These are phyloP conservation scores for Scomber japonicus DNA, from an alignment of 2,113 vertebrate genomes.

Conservation along the genomic window DNA sequence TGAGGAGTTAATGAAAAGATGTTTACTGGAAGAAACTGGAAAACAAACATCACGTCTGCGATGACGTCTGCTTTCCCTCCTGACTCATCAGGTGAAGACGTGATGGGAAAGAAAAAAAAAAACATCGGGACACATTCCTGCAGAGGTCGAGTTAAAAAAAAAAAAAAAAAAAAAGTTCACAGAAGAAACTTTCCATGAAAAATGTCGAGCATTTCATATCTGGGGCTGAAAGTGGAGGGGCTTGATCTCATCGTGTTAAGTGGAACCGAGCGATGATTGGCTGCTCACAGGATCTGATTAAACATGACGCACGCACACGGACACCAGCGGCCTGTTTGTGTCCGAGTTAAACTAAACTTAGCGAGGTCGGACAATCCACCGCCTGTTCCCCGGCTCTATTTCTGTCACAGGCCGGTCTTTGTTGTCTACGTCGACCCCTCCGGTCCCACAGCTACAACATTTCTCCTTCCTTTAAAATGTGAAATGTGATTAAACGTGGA, in stretches of 20 bases:
- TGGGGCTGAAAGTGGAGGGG: neutral
- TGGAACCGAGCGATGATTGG: conserved; percentile 9
- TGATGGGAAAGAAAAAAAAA: no score
- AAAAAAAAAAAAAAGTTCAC: no score
- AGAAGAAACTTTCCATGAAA: no score
- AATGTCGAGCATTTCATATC: no score
- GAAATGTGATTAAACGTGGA: conserved; percentile 42
- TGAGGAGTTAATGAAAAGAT: no score
- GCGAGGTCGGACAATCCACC: conserved; percentile 10
- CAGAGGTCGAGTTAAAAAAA: no score
- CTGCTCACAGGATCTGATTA: conserved; percentile 33
- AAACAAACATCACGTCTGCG: no score
- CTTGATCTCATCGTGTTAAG: neutral
- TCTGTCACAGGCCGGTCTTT: conserved; percentile 42
- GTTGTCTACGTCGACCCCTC: neutral
- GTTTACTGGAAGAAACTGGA: no score
- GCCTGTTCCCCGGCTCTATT: conserved; percentile 54
- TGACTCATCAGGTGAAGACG: no score
- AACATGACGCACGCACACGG: conserved; percentile 49
- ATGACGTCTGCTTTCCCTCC: no score
- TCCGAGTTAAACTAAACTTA: conserved; percentile 10
- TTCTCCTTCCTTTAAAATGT: neutral
- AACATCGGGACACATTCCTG: no score
- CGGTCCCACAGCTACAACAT: neutral
- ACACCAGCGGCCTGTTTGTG: neutral